Evolutionary conservation across 2,797 vertebrate genomes (phyloP).

Genomic region (Melanotaenia boesemani): DNA sequence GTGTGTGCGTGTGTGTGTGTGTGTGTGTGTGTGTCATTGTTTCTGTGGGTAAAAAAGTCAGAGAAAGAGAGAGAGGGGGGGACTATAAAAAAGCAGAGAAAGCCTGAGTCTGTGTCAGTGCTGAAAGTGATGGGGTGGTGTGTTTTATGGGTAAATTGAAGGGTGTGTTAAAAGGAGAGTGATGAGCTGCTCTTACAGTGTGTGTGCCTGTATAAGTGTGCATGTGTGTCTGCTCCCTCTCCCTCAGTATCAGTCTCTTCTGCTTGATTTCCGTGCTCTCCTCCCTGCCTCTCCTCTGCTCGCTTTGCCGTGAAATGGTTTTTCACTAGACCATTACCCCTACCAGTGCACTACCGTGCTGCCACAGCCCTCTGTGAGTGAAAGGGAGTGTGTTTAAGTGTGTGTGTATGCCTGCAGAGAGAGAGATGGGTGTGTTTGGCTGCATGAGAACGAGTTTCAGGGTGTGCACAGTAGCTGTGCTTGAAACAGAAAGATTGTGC

Average conservation of each 20-base stretch:
- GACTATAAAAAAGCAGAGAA: constrained; percentile 3
- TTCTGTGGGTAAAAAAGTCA: constrained; percentile 7
- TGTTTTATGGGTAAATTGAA: constrained; percentile 73
- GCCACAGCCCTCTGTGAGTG: constrained; percentile 57
- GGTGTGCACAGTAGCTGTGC: constrained; percentile 1
- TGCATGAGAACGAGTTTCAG: constrained; percentile 7
- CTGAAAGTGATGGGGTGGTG: constrained; percentile 55
- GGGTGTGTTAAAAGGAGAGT: constrained; percentile 67
- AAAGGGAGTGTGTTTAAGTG: constrained; percentile 47
- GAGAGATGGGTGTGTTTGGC: constrained; percentile 17
- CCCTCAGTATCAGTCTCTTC: constrained; percentile 69
- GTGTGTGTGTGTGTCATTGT: constrained; percentile 19
- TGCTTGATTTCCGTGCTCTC: constrained; percentile 70
- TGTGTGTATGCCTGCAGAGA: constrained; percentile 18
- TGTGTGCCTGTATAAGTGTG: constrained; percentile 27
- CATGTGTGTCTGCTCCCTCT: constrained; percentile 30
- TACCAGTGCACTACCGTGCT: constrained; percentile 60
- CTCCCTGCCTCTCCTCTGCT: constrained; percentile 73
- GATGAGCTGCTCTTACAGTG: constrained; percentile 60
- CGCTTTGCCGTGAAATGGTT: constrained; percentile 76
- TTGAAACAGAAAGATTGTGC: constrained; percentile 18
- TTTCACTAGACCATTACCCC: constrained; percentile 82
- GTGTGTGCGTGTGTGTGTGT: constrained; percentile 22
- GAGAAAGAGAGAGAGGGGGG: not conserved
- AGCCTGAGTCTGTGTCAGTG: constrained; percentile 32